Evolutionary conservation across 2,888 invertebrate genomes (phyloP).

Genomic region (Hetaerina titia): DNA sequence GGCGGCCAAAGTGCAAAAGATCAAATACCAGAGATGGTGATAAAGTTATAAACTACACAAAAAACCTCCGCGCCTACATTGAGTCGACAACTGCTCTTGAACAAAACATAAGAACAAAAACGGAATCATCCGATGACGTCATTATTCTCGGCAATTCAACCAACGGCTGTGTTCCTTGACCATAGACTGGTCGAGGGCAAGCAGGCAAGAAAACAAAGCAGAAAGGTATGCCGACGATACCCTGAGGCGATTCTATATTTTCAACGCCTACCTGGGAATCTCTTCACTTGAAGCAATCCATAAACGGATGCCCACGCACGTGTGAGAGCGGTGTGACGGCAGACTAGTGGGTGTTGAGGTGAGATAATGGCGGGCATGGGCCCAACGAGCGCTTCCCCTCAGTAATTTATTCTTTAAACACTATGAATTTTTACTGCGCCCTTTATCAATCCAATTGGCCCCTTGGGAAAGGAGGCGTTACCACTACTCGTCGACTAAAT

Average conservation of each 20-base stretch:
- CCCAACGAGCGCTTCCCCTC: not conserved
- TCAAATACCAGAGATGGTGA: too few species aligned
- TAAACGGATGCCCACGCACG: not conserved
- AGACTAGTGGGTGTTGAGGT: not conserved
- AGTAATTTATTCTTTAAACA: not conserved
- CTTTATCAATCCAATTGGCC: constrained; percentile 1
- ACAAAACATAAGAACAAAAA: too few species aligned
- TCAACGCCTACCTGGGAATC: not conserved
- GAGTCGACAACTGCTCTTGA: too few species aligned
- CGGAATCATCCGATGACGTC: not conserved
- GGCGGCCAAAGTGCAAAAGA: too few species aligned
- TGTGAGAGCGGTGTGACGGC: not conserved
- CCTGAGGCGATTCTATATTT: not conserved
- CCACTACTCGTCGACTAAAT: not conserved
- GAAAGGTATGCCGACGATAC: not conserved
- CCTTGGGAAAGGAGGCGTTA: not conserved
- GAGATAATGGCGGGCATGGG: not conserved
- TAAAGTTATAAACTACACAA: too few species aligned
- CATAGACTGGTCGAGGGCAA: not conserved
- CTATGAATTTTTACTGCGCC: not conserved
- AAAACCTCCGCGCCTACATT: too few species aligned
- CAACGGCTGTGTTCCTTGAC: not conserved
- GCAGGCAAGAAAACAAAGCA: not conserved
- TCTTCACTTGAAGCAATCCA: not conserved
- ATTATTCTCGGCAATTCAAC: not conserved